phyloP scores from a whole-genome alignment of 2,888 invertebrate genomes.

The Pilophorus perplexus region DNA sequence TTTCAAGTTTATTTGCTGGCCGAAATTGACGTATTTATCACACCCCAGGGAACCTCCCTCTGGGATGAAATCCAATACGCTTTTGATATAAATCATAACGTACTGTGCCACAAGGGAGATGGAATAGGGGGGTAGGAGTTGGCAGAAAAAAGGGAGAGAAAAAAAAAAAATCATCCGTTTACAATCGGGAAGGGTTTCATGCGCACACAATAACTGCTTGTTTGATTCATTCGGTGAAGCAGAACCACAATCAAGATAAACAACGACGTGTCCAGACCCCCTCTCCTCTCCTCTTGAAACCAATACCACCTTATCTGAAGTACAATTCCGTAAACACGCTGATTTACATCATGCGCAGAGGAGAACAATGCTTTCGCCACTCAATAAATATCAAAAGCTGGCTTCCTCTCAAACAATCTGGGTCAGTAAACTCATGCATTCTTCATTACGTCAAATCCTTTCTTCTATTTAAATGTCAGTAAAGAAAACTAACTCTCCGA shows the following conservation, averaged over 20 bases:
- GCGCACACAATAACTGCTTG: constrained; percentile 12
- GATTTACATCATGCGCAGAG: constrained; percentile 10
- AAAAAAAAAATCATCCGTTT: constrained; percentile 16
- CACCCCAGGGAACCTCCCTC: background rate
- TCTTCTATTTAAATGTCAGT: too few relatives aligned
- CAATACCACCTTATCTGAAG: constrained; percentile 20
- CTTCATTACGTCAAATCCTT: too few relatives aligned
- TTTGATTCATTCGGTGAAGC: constrained; percentile 19
- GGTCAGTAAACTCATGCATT: constrained; percentile 11
- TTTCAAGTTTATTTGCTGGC: background rate
- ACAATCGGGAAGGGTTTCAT: background rate
- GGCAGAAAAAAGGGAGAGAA: background rate
- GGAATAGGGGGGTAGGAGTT: too few relatives aligned
- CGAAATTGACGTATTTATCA: constrained; percentile 11
- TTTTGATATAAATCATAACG: constrained; percentile 9
- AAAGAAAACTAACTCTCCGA: too few relatives aligned
- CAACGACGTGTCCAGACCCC: constrained; percentile 13
- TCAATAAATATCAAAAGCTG: constrained; percentile 8
- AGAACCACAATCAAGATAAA: constrained; percentile 13
- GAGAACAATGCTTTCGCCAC: constrained; percentile 17
- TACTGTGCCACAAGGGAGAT: too few relatives aligned
- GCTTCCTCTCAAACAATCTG: constrained; percentile 16
- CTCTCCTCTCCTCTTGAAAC: too few relatives aligned
- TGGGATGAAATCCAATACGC: constrained; percentile 10
- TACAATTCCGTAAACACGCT: constrained; percentile 19